Conservation (phyloP, 2,797 vertebrate species). For the Cetoscarus ocellatus region DNA sequence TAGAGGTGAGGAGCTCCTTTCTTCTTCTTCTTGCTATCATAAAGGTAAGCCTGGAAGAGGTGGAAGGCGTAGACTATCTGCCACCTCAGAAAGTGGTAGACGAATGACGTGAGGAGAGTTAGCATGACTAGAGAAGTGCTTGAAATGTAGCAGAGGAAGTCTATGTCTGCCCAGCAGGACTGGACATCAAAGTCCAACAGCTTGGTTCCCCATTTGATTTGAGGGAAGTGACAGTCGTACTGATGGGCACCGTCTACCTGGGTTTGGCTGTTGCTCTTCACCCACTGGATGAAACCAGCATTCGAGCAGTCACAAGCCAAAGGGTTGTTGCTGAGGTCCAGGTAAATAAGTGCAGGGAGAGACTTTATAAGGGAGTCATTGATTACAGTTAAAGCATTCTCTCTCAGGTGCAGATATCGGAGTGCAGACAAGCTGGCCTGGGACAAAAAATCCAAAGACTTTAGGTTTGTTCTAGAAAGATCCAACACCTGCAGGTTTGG, state of each 20-base stretch:
- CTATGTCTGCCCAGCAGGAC: constrained; percentile 22
- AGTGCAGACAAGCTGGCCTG: constrained; percentile 2
- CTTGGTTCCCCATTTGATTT: constrained; percentile 18
- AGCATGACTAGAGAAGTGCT: constrained; percentile 46
- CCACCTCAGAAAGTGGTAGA: constrained; percentile 64
- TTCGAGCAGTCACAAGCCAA: constrained; percentile 75
- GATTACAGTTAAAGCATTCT: constrained; percentile 33
- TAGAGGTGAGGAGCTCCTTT: constrained; percentile 38
- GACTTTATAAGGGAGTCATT: neutral
- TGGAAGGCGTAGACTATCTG: constrained; percentile 62
- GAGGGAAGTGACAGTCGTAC: constrained; percentile 49
- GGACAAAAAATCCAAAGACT: constrained; percentile 48
- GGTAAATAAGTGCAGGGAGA: constrained; percentile 37
- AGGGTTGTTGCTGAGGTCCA: constrained; percentile 65
- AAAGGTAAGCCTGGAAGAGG: constrained; percentile 64
- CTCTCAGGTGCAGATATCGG: neutral
- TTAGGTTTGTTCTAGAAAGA: constrained; percentile 21
- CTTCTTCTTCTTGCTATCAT: constrained; percentile 50
- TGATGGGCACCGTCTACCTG: constrained; percentile 54
- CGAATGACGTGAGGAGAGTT: constrained; percentile 46
- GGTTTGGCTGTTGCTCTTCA: constrained; percentile 51
- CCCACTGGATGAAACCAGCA: constrained; percentile 63
- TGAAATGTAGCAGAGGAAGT: constrained; percentile 61
- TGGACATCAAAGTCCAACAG: constrained; percentile 58
- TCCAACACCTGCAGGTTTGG: constrained; percentile 38